These are phyloP conservation scores for Cyclophora punctaria DNA, from an alignment of 2,888 invertebrate genomes.

Conservation along the genomic window DNA sequence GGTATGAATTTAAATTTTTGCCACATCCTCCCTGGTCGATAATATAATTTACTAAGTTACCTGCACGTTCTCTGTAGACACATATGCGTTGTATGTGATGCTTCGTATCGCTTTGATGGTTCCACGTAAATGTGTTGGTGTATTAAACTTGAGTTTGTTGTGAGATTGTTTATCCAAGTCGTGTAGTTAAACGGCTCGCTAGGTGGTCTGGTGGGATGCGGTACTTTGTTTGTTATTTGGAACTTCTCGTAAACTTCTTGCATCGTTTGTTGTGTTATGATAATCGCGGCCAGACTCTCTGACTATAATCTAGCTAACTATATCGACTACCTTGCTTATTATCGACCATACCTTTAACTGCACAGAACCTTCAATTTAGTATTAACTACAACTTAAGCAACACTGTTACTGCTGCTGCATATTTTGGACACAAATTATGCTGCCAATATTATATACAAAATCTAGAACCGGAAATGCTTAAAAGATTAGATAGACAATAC, in stretches of 20 bases:
- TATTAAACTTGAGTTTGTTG: background rate
- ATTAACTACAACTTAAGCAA: no score
- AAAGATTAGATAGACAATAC: no score
- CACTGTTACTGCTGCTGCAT: no score
- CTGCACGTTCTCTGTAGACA: no score
- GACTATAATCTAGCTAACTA: constrained; percentile 3
- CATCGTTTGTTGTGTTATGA: constrained; percentile 18
- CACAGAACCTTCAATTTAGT: no score
- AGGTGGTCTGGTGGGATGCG: constrained; percentile 6
- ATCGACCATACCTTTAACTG: no score
- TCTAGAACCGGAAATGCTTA: no score
- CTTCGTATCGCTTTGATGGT: constrained; percentile 8
- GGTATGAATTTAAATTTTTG: constrained; percentile 6
- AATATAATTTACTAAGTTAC: background rate
- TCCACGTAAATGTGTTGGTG: background rate
- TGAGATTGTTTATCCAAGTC: constrained; percentile 3
- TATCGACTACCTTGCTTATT: no score
- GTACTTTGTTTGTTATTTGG: constrained; percentile 19
- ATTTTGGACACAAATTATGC: no score
- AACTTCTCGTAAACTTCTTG: constrained; percentile 15
- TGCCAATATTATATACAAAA: no score
- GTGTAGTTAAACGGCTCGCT: constrained; percentile 4
- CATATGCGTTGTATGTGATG: no score
- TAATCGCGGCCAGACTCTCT: constrained; percentile 21
- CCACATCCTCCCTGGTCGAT: constrained; percentile 4